A percentile compares a stretch with the other conserved stretches of the same genome.
These are phyloP conservation scores for Eupleurogrammus muticus DNA, from an alignment of 2,797 vertebrate genomes.

Conservation along the genomic window DNA sequence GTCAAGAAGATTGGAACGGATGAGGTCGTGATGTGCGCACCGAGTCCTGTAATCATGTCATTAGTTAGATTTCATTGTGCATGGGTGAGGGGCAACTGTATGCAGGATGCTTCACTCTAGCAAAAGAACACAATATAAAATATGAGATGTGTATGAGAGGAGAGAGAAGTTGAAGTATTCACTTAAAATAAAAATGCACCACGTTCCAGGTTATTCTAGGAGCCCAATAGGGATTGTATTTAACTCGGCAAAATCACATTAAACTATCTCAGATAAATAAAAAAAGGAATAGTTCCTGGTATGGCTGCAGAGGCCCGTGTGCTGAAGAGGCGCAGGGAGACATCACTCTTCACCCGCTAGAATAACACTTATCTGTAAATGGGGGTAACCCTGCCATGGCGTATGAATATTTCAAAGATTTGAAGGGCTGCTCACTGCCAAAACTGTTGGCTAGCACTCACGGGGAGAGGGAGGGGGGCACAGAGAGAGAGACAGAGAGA, in stretches of 20 bases:
- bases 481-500: too few species aligned
- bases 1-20: background rate
- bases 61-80: background rate
- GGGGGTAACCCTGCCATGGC: constrained; percentile 75
- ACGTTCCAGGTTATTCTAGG: too few species aligned
- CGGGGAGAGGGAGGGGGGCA: too few species aligned
- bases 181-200: too few species aligned
- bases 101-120: background rate
- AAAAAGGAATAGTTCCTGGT: too few species aligned
- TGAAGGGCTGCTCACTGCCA: constrained; percentile 77
- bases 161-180: too few species aligned
- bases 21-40: background rate
- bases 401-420: constrained; percentile 83
- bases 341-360: constrained; percentile 60
- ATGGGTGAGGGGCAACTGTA: background rate
- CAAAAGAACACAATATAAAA: too few species aligned
- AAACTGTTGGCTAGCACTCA: constrained; percentile 66
- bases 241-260: background rate
- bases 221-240: too few species aligned
- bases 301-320: constrained; percentile 10
- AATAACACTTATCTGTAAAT: constrained; percentile 77
- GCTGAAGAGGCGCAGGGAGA: constrained; percentile 56
- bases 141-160: too few species aligned
- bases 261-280: background rate
- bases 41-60: background rate